A percentile compares a stretch with the other conserved stretches of the same genome.
phyloP scores from a whole-genome alignment of 2,113 vertebrate genomes.

The Tonatia bakeri region DNA sequence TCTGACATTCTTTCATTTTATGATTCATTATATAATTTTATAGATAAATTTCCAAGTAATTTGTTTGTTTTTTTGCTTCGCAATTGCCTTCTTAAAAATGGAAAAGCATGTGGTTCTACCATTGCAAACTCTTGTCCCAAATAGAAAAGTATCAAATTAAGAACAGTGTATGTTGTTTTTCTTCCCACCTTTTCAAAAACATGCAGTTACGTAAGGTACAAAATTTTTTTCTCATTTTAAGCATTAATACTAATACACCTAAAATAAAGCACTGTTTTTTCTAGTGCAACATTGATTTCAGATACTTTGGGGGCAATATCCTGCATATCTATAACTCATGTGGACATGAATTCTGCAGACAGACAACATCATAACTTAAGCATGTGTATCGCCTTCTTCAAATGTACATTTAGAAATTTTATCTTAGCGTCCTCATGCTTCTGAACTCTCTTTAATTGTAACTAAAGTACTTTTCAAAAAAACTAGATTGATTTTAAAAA shows the following conservation, averaged over 20 bases:
- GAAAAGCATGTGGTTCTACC: slow-evolving; percentile 2
- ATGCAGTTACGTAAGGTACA: neutral
- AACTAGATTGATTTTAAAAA: neutral
- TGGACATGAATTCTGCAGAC: neutral
- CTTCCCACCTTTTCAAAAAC: neutral
- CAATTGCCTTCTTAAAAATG: neutral
- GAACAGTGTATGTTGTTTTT: neutral
- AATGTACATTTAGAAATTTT: neutral
- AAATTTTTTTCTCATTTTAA: neutral
- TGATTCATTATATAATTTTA: slow-evolving; percentile 5
- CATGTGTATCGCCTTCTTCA: neutral
- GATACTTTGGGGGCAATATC: neutral
- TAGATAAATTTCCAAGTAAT: neutral
- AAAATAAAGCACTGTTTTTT: neutral
- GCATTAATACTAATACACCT: neutral
- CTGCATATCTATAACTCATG: neutral
- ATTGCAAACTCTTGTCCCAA: slow-evolving; percentile 47
- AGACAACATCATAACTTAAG: neutral
- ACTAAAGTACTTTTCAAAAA: neutral
- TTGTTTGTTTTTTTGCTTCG: neutral
- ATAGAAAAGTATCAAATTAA: neutral
- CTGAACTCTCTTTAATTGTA: neutral
- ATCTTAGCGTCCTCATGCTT: neutral
- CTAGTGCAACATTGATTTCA: neutral
- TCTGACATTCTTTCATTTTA: neutral